Conservation (phyloP, 2,113 vertebrate genomes). For the Datnioides undecimradiatus region DNA sequence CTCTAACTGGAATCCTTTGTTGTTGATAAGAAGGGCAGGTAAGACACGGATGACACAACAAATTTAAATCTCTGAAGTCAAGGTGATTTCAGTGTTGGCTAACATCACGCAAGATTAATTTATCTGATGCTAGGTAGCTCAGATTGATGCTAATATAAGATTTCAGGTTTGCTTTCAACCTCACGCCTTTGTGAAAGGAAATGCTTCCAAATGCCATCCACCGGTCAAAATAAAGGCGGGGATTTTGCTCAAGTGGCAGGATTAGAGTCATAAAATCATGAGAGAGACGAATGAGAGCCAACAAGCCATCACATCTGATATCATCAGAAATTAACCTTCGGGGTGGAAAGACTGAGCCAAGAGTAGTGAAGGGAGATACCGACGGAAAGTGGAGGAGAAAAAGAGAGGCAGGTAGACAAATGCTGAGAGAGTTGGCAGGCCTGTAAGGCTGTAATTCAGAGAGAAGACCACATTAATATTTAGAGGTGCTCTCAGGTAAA, state of each 20-base stretch:
- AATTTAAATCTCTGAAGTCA: conserved; percentile 40
- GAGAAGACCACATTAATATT: conserved; percentile 79
- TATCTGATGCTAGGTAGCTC: conserved; percentile 36
- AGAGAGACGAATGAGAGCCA: conserved; percentile 73
- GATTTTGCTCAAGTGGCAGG: conserved; percentile 71
- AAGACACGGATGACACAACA: conserved; percentile 6
- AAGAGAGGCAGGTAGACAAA: conserved; percentile 65
- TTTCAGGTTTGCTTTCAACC: conserved; percentile 67
- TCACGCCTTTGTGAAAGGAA: conserved; percentile 62
- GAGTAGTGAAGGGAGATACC: conserved; percentile 55
- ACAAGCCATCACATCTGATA: conserved; percentile 73
- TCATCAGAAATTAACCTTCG: conserved; percentile 79
- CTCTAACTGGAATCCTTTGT: conserved; percentile 26
- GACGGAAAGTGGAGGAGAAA: conserved; percentile 20
- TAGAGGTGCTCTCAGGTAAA: conserved; percentile 80
- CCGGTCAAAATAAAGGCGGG: conserved; percentile 58
- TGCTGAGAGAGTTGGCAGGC: conserved; percentile 67
- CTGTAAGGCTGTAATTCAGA: conserved; percentile 73
- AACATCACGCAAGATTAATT: conserved; percentile 33
- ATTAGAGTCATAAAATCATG: conserved; percentile 73
- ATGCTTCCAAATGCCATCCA: conserved; percentile 66
- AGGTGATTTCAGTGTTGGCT: conserved; percentile 38
- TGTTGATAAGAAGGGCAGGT: conserved; percentile 16
- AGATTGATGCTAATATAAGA: conserved; percentile 56
- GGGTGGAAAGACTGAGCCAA: conserved; percentile 63